These are phyloP conservation scores for Odontomyia ornata DNA, from an alignment of 2,888 invertebrate genomes.

Conservation along the genomic window DNA sequence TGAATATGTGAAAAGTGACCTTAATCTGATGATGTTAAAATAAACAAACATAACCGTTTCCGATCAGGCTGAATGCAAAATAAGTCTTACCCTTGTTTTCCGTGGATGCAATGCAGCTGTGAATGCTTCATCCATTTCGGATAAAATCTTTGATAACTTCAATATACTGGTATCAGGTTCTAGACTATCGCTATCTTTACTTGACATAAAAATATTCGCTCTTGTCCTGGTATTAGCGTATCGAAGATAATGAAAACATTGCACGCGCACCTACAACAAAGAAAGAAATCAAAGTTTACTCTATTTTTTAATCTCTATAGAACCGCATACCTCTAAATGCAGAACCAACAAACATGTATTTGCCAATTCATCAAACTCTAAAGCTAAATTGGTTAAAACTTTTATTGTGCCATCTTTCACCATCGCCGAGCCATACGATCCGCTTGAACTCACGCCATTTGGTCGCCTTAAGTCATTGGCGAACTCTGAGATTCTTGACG, in stretches of 20 bases:
- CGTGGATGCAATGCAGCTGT: conserved; percentile 78
- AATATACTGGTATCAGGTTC: conserved; percentile 81
- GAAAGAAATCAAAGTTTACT: not conserved
- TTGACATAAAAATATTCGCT: conserved; percentile 59
- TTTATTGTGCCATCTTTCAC: conserved; percentile 70
- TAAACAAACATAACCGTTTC: too few relatives aligned
- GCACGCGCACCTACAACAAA: conserved; percentile 78
- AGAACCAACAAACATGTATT: conserved; percentile 90
- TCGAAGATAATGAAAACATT: conserved; percentile 92
- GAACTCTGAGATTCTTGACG: conserved; percentile 71
- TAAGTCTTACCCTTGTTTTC: conserved; percentile 74
- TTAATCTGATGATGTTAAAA: too few relatives aligned
- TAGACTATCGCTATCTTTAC: conserved; percentile 73
- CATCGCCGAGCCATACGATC: conserved; percentile 59
- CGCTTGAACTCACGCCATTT: conserved; percentile 58
- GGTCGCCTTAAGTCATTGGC: conserved; percentile 68
- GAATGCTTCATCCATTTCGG: conserved; percentile 80
- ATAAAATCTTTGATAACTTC: conserved; percentile 80
- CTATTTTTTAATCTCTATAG: not conserved
- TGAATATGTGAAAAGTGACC: too few relatives aligned
- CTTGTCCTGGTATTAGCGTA: conserved; percentile 65
- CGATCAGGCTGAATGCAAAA: too few relatives aligned
- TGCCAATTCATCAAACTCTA: conserved; percentile 87
- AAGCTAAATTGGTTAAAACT: conserved; percentile 75
- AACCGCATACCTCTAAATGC: conserved; percentile 83